Evolutionary conservation across 2,888 invertebrate species (phyloP).

Genomic region (Drosophila mercatorum): DNA sequence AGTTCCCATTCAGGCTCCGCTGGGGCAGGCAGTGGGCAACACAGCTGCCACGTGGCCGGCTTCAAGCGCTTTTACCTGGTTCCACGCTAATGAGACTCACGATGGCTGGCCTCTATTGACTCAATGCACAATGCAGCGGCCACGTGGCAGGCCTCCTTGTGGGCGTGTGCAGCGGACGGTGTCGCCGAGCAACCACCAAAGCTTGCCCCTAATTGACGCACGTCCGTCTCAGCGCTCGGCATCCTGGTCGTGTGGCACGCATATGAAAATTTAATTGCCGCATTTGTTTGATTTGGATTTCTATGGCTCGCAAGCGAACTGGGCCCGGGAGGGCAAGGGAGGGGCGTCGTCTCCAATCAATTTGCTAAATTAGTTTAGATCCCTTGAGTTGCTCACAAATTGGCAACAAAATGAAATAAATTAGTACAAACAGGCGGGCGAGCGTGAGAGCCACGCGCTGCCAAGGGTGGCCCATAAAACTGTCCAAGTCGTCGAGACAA

Average conservation of each 20-base stretch:
- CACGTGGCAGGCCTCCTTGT: slow-evolving; percentile 59
- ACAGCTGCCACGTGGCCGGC: slow-evolving; percentile 59
- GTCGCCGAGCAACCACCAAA: slow-evolving; percentile 60
- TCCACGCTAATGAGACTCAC: slow-evolving; percentile 60
- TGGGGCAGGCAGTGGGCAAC: neutral
- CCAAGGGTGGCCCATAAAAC: slow-evolving; percentile 2
- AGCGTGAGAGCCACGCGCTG: neutral
- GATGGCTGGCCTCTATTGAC: slow-evolving; percentile 49
- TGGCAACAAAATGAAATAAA: slow-evolving; percentile 51
- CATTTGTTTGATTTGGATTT: slow-evolving; percentile 63
- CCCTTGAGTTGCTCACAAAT: slow-evolving; percentile 59
- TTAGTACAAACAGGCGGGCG: slow-evolving; percentile 19
- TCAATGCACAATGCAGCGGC: slow-evolving; percentile 53
- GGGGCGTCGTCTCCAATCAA: slow-evolving; percentile 34
- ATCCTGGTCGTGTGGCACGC: slow-evolving; percentile 63
- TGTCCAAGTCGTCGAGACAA: neutral
- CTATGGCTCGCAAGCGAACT: slow-evolving; percentile 12
- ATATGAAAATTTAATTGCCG: slow-evolving; percentile 68
- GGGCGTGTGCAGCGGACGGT: slow-evolving; percentile 51
- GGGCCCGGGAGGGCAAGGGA: slow-evolving; percentile 1
- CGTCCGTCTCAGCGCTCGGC: slow-evolving; percentile 31
- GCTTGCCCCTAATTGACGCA: slow-evolving; percentile 68
- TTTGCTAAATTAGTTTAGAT: slow-evolving; percentile 65
- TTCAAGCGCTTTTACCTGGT: slow-evolving; percentile 50
- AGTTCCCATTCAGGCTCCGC: neutral